Conservation (phyloP, 2,797 vertebrate species). For the Pseudochaenichthys georgianus region DNA sequence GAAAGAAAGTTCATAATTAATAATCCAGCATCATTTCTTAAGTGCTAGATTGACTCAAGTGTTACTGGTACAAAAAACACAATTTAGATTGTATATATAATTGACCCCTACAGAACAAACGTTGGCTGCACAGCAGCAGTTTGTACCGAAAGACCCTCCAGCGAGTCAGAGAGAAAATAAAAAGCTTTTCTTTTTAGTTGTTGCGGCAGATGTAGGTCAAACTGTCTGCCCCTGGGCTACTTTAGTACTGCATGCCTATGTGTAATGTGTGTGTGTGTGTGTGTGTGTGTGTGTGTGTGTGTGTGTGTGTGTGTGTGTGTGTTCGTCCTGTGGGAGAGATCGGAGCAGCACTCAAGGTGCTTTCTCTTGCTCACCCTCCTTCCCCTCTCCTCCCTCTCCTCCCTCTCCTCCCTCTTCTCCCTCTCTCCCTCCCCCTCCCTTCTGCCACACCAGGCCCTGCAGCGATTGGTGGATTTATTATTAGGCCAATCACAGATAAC, state of each 20-base stretch:
- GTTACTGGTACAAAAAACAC: neutral
- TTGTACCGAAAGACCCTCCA: conserved; percentile 31
- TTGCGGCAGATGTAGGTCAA: conserved; percentile 64
- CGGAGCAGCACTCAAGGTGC: conserved; percentile 64
- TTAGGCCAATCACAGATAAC: conserved; percentile 75
- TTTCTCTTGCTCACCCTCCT: conserved; percentile 45
- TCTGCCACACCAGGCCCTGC: conserved; percentile 53
- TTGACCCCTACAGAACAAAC: neutral
- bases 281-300: too few relatives aligned
- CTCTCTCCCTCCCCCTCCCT: too few relatives aligned
- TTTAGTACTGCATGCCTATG: conserved; percentile 21
- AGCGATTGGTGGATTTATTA: conserved; percentile 84
- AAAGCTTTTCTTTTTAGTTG: neutral
- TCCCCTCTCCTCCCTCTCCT: neutral
- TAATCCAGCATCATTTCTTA: neutral
- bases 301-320: conserved; percentile 12
- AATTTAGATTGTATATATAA: neutral
- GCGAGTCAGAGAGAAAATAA: neutral
- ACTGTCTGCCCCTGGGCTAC: conserved; percentile 34
- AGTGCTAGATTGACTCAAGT: neutral
- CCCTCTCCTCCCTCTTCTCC: neutral
- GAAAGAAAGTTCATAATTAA: neutral
- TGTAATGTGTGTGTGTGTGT: too few relatives aligned
- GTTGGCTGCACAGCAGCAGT: conserved; percentile 11
- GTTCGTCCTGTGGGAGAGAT: conserved; percentile 51